Base-by-base conservation (phyloP, 1,140 invertebrate genomes). In the Pseudomyrmex cubaensis region DNA sequence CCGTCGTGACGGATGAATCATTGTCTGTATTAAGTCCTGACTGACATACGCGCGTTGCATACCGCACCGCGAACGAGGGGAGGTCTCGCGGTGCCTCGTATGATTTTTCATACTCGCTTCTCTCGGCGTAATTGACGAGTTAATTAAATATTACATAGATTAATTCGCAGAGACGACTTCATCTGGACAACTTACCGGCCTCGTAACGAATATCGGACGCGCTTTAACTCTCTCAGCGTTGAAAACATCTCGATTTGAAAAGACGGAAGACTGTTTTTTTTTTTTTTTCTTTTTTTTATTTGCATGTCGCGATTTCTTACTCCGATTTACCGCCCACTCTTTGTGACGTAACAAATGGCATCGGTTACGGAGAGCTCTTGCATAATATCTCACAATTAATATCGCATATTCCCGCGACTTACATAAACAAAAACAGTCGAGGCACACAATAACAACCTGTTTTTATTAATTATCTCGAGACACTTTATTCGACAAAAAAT, bases 21-120 rank as follows among this genome's bases (percentile, higher is more conserved):
- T 80, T 80, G 76, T 80, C 76, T 70, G 76, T 80, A 80, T 80
- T 72, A 80, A 80, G 54, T 80, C 54, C 76, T 72, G 66, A 80
- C 66, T 80, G 76, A 80, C 54, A 70, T 59, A 80, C 66, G 76
- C 66, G 76, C 62, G 62, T 13, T 76, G 48, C 74, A 77, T 72
- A 72, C 64, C 67, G 10, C 44, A 35, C 7, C 35, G 35, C 66
- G 76, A 59, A 72, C 66, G 54, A 25, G 35, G 46, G 54, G 56
- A 8, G 76, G 25, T 46, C 54, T 20, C 12, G 35, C 13, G 48
- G 3, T 10, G 63, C 35, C 35, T 80, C 76, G 35, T 35, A 59
- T 70, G 54, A 72, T 48, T 70, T 80, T 80, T 72, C 54, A 35
- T 35, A 59, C 76, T 50, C 76, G 44, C 76, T 57, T 25, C 35